Evolutionary conservation across 2,797 vertebrate species (phyloP), one percentile per base, ranked within the genome.

Genomic region (Phaenicophaeus curvirostris): DNA sequence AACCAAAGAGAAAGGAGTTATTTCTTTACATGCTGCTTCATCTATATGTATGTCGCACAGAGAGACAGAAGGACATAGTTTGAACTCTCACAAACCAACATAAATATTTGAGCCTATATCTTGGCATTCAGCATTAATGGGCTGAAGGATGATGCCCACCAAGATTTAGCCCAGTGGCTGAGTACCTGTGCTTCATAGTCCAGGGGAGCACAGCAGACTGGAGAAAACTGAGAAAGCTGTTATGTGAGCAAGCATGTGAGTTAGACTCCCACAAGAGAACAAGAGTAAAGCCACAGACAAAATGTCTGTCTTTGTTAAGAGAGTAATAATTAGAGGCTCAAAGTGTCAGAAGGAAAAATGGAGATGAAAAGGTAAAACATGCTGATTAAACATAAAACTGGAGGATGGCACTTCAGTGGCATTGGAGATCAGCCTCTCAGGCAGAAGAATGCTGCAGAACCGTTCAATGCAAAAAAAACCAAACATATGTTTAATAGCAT

Each of bases 131-230:
- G 28, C 21, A 50, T 0, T 0, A 55, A 8, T 59, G 7, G 7
- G 13, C 13, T 68, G 55, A 65, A 57, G 54, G 39, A 30, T 6
- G 7, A 8, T 39, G 30, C 5, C 21, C n/a, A 14, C 12, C 30
- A 35, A 13, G 4, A 13, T 31, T 35, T 25, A 81, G 5, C 21
- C 31, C 23, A 25, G 15, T 13, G 23, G 5, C 15, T 85, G 68
- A 69, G 10, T 13, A 1, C 9, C n/a, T 46, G 23, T 11, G 5
- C 10, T 77, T 21, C 23, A 13, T 0, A 5, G 39, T 2, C n/a
- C 68, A 61, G 28, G 11, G 13, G 31, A 76, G 13, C 5, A 15
- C 4, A 28, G 55, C 17, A 76, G 5, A 16, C 59, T 27, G 15
- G 13, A 78, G 14, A 25, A 81, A 76, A 33, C 7, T 16, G n/a